Percentiles rank a stretch among this genome's conserved stretches.
phyloP scores from a whole-genome alignment of 1,140 invertebrate genomes.

The Aradophagus sp. region DNA sequence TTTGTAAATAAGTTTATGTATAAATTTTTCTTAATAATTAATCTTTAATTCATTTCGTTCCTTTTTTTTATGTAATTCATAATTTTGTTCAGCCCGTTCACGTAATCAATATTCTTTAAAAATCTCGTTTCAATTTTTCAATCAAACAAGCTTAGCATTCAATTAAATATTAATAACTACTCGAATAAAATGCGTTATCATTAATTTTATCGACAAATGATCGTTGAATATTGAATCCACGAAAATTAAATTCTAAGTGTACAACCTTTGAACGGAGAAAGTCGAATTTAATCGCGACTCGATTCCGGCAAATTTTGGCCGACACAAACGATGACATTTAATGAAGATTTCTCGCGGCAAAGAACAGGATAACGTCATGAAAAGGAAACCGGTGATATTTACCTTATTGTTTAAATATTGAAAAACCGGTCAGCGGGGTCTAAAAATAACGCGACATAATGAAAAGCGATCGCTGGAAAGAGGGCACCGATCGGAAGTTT shows the following conservation, averaged over 20 bases:
- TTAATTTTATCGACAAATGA: slow-evolving; percentile 23
- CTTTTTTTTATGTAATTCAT: too few relatives aligned
- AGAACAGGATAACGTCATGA: slow-evolving; percentile 11
- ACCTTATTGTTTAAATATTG: neutral
- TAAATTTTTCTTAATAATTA: too few relatives aligned
- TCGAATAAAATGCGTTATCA: too few relatives aligned
- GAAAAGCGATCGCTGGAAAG: neutral
- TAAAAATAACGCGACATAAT: slow-evolving; percentile 2
- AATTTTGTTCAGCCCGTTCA: too few relatives aligned
- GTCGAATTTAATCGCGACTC: slow-evolving; percentile 14
- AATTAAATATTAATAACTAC: too few relatives aligned
- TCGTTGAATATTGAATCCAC: slow-evolving; percentile 29
- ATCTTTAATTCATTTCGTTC: too few relatives aligned
- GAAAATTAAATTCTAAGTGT: slow-evolving; percentile 34
- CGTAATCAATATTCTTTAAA: too few relatives aligned
- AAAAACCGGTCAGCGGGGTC: neutral
- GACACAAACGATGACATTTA: too few relatives aligned
- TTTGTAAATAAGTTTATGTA: too few relatives aligned
- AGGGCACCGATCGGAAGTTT: slow-evolving; percentile 1
- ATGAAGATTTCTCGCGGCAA: neutral
- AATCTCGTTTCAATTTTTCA: too few relatives aligned
- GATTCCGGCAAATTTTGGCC: slow-evolving; percentile 15
- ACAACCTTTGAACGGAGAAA: slow-evolving; percentile 23
- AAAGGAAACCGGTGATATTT: slow-evolving; percentile 5
- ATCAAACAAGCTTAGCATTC: too few relatives aligned